Percentiles rank a stretch among this genome's conserved stretches.
phyloP scores from a whole-genome alignment of 2,888 invertebrate species.

The Eremobia ochroleuca region DNA sequence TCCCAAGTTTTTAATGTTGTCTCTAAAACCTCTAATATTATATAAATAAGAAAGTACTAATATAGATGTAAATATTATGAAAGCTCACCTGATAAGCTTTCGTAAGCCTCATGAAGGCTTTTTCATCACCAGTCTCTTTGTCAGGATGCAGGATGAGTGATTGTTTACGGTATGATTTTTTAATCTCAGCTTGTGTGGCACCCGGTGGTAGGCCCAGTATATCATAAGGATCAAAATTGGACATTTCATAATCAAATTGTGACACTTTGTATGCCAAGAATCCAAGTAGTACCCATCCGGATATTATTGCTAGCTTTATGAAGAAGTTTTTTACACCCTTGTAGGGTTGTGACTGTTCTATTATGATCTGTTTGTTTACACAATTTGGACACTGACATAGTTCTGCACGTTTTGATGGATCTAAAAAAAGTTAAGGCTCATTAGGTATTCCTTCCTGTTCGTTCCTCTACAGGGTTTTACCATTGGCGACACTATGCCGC shows the following conservation, averaged over 20 bases:
- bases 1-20: not conserved
- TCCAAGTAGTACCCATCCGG: slow-evolving; percentile 95
- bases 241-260: slow-evolving; percentile 99
- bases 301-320: slow-evolving; percentile 94
- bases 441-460: slow-evolving; percentile 29
- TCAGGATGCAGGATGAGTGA: slow-evolving; percentile 99
- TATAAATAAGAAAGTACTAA: not conserved
- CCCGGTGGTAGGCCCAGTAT: slow-evolving; percentile 97
- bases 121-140: slow-evolving; percentile 99
- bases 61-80: not conserved
- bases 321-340: slow-evolving; percentile 95
- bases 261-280: slow-evolving; percentile 97
- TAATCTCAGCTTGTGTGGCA: slow-evolving; percentile 96
- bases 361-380: slow-evolving; percentile 94
- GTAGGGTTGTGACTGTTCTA: slow-evolving; percentile 97
- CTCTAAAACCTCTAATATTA: not conserved
- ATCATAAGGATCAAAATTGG: slow-evolving; percentile 99
- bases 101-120: slow-evolving; percentile 99
- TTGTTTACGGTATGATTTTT: slow-evolving; percentile 98
- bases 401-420: slow-evolving; percentile 94
- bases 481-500: slow-evolving; percentile 43
- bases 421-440: slow-evolving; percentile 84
- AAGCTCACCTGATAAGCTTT: slow-evolving; percentile 96
- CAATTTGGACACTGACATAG: slow-evolving; percentile 98
- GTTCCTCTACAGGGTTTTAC: slow-evolving; percentile 12